Evolutionary conservation across 2,113 vertebrate species (phyloP), one percentile per base, ranked within the genome.

Genomic region (Phrynosoma blainvillii): DNA sequence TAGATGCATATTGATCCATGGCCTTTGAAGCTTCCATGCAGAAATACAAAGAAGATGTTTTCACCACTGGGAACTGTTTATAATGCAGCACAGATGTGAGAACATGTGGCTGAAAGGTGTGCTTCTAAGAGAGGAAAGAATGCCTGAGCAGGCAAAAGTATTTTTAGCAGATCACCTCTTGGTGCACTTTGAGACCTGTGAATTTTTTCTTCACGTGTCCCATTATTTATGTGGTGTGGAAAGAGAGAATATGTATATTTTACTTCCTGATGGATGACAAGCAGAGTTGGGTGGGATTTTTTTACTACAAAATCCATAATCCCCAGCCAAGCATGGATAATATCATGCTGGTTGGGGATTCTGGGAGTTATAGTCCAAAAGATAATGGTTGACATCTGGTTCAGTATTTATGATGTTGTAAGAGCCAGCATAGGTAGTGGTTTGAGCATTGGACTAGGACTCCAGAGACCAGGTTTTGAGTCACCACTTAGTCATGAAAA

Each of bases 1-100:
- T 14, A 2, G 30, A 0, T 0, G 2, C 0, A 1, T 9, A 87
- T 16, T 32, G 88, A 68, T 6, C 8, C 73, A 5, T 62, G 0
- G 0, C 71, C 70, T 71, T 91, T 59, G 62, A 75, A 83, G 68
- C 16, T 54, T 74, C 78, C 11, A 62, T 82, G 2, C 52, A 81
- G 59, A 73, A 84, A 79, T 25, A 56, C 83, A 83, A 84, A 79
- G 75, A 73, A 84, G 59, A n/a, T 79, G 5, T 85, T 47, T 66
- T 77, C 80, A 85, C 73, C 65, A 23, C 23, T 36, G 82, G 77
- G 5, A 81, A 81, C 62, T 74, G 79, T 81, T 68, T 83, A 54
- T 76, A 86, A 89, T 0, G 0, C 81, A 85, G 87, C 12, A 8
- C 40, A 91, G 40, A 9, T 42, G 87, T 82, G 79, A 54, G 4